These are phyloP conservation scores for Sylvilagus bachmani DNA, from an alignment of 2,113 vertebrate genomes.

Conservation along the genomic window DNA sequence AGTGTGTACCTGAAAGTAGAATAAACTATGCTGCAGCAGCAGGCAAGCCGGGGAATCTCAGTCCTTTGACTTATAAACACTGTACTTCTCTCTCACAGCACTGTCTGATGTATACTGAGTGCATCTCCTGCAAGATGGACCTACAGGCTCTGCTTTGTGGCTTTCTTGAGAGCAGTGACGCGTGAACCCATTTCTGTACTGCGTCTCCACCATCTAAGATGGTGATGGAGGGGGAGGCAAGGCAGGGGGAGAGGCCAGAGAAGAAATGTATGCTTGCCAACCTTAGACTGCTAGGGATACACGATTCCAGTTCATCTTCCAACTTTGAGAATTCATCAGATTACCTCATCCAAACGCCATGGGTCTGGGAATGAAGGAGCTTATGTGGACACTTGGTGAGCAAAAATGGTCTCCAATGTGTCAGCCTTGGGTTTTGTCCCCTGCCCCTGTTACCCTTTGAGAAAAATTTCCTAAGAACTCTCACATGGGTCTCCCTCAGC, in stretches of 20 bases:
- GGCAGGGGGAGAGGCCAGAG: not conserved
- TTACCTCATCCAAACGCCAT: not conserved
- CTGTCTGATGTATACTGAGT: not conserved
- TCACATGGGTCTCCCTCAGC: not conserved
- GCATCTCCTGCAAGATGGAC: not conserved
- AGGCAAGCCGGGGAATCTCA: not conserved
- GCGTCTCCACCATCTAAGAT: not conserved
- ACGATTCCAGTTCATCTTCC: not conserved
- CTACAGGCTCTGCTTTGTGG: not conserved
- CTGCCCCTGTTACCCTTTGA: not conserved
- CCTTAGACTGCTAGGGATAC: not conserved
- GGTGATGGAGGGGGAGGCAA: too few species aligned
- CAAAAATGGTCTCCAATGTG: not conserved
- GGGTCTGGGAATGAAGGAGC: not conserved
- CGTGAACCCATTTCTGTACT: not conserved
- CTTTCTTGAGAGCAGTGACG: not conserved
- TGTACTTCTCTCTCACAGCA: not conserved
- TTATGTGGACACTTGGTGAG: not conserved
- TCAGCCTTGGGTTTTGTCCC: too few species aligned
- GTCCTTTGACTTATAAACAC: too few species aligned
- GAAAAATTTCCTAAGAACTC: not conserved
- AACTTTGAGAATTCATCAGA: not conserved
- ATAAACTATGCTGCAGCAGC: too few species aligned
- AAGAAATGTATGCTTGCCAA: not conserved
- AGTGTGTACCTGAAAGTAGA: not conserved